Evolutionary conservation across 1,140 invertebrate species (phyloP), one percentile per base, ranked within the genome.

Genomic region (Zaprionus nigranus): DNA sequence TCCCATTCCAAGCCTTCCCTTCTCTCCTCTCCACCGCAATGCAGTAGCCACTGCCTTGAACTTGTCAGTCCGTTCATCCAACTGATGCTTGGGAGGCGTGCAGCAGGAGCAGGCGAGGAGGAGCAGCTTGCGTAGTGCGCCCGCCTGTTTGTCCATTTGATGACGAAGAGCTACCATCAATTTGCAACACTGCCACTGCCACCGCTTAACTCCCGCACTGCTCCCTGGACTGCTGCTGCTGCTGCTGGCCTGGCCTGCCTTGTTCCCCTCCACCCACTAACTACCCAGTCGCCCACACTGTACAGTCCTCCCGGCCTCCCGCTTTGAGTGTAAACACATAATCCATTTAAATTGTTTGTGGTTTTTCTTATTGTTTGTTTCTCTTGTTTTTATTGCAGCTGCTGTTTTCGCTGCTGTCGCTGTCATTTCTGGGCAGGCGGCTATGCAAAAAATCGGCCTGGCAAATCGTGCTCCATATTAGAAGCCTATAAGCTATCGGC

Each of bases 311-410:
- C 49, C 64, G n/a, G 43, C 57, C 75, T 40, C 78, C 75, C 82
- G 53, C 63, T 81, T 86, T 77, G 57, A 86, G 83, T 82, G 79
- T 86, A 86, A 86, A 86, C 82, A 86, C 82, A 86, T 86, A 86
- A 86, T 86, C 82, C 82, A 86, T 86, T 86, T 86, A 86, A 86
- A 86, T 86, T 86, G 83, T 86, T 86, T 86, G 82, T 80, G 83
- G 73, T 82, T 80, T 82, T 86, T 81, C 79, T 86, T 82, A 82
- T 86, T 86, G 76, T 85, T 85, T 85, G 83, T 82, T 86, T 81
- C 66, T 74, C 68, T 79, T 74, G 67, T 67, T 86, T 77, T 81
- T 51, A 60, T 67, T 69, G 66, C 70, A 79, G 56, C 68, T 75
- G 68, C 68, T 63, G 68, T 85, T 85, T 76, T 79, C 59, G 67